Evolutionary conservation across 2,797 vertebrate genomes (phyloP).

Genomic region (Falco novaeseelandiae): DNA sequence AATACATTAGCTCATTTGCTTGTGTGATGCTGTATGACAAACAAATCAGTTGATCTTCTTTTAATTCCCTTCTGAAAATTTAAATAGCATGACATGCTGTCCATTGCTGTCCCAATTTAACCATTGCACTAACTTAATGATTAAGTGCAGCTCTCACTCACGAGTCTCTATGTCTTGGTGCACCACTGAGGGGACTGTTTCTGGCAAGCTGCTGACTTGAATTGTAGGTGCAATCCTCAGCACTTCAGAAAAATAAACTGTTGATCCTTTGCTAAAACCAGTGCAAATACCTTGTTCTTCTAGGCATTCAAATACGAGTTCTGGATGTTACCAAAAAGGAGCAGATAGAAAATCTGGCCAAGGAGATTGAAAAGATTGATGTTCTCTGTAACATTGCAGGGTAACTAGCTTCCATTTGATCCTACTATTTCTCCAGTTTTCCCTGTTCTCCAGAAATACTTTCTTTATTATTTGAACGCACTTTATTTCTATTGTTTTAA

Average conservation of each 20-base stretch:
- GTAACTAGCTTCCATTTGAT: conserved; percentile 71
- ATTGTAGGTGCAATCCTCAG: not conserved
- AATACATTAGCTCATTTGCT: not conserved
- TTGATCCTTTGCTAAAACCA: not conserved
- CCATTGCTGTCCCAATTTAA: not conserved
- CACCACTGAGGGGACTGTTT: not conserved
- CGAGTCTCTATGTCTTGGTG: not conserved
- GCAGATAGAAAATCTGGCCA: conserved; percentile 89
- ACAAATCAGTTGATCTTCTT: not conserved
- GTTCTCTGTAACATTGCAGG: conserved; percentile 94
- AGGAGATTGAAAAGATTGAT: conserved; percentile 86
- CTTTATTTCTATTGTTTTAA: not conserved
- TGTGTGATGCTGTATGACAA: not conserved
- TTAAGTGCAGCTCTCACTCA: not conserved
- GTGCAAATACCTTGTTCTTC: not conserved
- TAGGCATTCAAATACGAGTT: conserved; percentile 88
- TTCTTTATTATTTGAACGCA: not conserved
- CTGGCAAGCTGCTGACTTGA: not conserved
- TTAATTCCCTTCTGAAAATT: not conserved
- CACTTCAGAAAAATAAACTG: not conserved
- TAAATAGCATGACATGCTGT: not conserved
- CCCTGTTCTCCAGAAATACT: not conserved
- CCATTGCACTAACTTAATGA: not conserved
- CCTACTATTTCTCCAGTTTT: not conserved
- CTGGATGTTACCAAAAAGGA: conserved; percentile 92